These are phyloP conservation scores for Oreohelix idahoensis DNA, from an alignment of 1,140 invertebrate species.

Conservation along the genomic window DNA sequence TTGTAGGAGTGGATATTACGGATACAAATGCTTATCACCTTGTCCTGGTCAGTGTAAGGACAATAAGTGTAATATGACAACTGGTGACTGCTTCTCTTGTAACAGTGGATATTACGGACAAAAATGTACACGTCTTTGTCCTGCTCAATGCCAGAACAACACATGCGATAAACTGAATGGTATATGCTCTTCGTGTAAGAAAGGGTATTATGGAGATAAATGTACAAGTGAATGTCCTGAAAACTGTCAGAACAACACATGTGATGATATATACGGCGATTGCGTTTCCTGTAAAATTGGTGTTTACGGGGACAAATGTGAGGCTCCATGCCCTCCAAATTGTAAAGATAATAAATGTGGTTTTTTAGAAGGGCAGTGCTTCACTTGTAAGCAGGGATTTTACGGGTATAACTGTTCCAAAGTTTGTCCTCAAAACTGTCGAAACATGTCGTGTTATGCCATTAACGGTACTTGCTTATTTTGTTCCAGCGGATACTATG, in stretches of 20 bases:
- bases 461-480: background rate
- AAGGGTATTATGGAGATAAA: background rate
- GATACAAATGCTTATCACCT: background rate
- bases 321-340: background rate
- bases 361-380: background rate
- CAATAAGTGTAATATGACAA: background rate
- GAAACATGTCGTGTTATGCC: background rate
- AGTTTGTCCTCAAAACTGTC: background rate
- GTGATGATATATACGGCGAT: background rate
- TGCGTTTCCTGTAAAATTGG: background rate
- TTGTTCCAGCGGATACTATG: background rate
- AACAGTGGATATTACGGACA: background rate
- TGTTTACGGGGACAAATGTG: background rate
- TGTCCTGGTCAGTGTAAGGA: background rate
- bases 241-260: background rate
- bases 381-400: background rate
- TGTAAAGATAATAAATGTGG: background rate
- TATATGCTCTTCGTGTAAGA: background rate
- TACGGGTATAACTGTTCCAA: background rate
- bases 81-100: background rate
- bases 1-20: background rate
- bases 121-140: background rate
- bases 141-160: background rate
- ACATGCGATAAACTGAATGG: background rate
- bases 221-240: background rate